Conservation (phyloP, 2,888 invertebrate genomes). For the Cheilosia variabilis region DNA sequence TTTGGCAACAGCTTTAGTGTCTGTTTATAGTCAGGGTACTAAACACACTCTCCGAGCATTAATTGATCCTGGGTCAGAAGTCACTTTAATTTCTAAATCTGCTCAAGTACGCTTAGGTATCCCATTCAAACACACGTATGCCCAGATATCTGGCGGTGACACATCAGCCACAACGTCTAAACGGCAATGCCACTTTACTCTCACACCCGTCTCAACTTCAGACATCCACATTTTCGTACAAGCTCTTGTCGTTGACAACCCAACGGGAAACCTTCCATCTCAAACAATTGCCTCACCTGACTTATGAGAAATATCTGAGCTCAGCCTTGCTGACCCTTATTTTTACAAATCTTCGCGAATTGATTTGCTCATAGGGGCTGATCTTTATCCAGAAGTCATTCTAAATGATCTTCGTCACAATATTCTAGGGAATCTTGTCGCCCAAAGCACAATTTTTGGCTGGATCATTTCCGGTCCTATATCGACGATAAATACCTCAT, state of each 20-base stretch:
- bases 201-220: not conserved
- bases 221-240: not conserved
- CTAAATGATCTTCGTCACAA: not conserved
- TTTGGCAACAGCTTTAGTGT: slow-evolving; percentile 17
- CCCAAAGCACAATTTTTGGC: slow-evolving; percentile 19
- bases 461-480: slow-evolving; percentile 9
- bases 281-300: not conserved
- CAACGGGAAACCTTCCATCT: slow-evolving; percentile 28
- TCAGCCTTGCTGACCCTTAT: slow-evolving; percentile 26
- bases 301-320: not conserved
- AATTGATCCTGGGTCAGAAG: slow-evolving; percentile 28
- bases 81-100: slow-evolving; percentile 18
- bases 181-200: slow-evolving; percentile 1
- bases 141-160: slow-evolving; percentile 18
- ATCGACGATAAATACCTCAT: not conserved
- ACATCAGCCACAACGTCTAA: not conserved
- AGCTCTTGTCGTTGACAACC: slow-evolving; percentile 27
- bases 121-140: slow-evolving; percentile 1
- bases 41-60: slow-evolving; percentile 9
- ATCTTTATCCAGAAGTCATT: slow-evolving; percentile 20
- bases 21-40: not conserved
- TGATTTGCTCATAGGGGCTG: slow-evolving; percentile 26
- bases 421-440: not conserved
- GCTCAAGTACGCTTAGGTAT: slow-evolving; percentile 5
- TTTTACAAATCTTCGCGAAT: slow-evolving; percentile 12